These are phyloP conservation scores for Holcopasites calliopsidis DNA, from an alignment of 1,140 invertebrate genomes.

Conservation along the genomic window DNA sequence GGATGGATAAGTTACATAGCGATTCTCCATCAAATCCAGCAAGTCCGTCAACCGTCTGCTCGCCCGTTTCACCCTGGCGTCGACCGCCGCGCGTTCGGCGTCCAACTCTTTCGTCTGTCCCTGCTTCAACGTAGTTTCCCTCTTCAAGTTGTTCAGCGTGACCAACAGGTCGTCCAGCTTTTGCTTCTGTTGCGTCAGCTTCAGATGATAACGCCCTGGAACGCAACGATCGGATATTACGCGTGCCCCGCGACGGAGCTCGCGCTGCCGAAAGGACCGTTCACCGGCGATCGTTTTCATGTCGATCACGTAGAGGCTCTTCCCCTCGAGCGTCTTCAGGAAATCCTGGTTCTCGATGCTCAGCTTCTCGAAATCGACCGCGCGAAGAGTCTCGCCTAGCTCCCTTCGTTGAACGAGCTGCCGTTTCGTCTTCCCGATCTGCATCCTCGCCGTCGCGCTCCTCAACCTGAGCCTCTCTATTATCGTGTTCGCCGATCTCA, in stretches of 20 bases:
- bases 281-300: conserved; percentile 79
- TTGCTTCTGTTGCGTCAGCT: conserved; percentile 77
- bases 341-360: conserved; percentile 80
- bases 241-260: background rate
- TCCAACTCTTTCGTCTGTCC: conserved; percentile 55
- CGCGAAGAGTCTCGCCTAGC: conserved; percentile 77
- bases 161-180: conserved; percentile 75
- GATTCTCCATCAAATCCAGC: conserved; percentile 69
- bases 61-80: conserved; percentile 68
- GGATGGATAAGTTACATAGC: too few species aligned
- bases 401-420: conserved; percentile 78
- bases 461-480: conserved; percentile 79
- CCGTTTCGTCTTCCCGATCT: conserved; percentile 76
- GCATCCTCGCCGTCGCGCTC: conserved; percentile 78
- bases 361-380: conserved; percentile 81
- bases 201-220: conserved; percentile 67
- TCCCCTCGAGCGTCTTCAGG: conserved; percentile 75
- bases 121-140: conserved; percentile 54
- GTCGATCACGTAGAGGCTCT: conserved; percentile 74
- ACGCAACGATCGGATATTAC: background rate
- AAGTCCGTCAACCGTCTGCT: conserved; percentile 70
- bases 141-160: conserved; percentile 71
- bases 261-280: background rate
- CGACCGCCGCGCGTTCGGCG: conserved; percentile 42
- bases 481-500: conserved; percentile 75